These are phyloP conservation scores for Grus americana DNA, from an alignment of 2,113 vertebrate genomes.

Conservation along the genomic window DNA sequence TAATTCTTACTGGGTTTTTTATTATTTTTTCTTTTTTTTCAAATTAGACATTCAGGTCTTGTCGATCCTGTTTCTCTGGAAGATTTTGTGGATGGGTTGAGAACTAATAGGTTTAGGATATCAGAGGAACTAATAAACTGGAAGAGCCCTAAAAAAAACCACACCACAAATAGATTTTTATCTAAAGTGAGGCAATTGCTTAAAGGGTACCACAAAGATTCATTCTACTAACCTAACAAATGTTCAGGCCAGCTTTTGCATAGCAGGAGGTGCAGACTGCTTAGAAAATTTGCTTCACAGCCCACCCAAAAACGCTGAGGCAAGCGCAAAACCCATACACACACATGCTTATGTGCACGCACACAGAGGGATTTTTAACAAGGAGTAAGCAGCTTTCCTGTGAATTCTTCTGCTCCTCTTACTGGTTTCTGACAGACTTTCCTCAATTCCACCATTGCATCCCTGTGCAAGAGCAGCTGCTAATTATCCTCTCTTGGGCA, in stretches of 20 bases:
- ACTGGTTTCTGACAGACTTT: neutral
- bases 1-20: neutral
- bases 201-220: conserved; percentile 1
- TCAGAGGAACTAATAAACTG: conserved; percentile 26
- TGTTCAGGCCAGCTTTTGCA: conserved; percentile 21
- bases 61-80: neutral
- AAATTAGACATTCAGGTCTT: conserved; percentile 17
- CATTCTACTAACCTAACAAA: conserved; percentile 23
- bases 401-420: neutral
- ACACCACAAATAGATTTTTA: conserved; percentile 17
- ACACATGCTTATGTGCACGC: neutral
- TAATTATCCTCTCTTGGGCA: neutral
- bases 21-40: neutral
- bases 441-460: neutral
- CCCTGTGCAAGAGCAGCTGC: neutral
- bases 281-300: neutral
- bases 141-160: neutral
- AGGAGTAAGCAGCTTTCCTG: neutral
- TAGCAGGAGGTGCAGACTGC: conserved; percentile 7
- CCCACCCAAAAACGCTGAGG: neutral
- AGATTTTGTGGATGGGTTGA: neutral
- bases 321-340: neutral
- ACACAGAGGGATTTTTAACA: neutral
- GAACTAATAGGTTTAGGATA: conserved; percentile 20
- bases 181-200: conserved; percentile 38